Evolutionary conservation across 2,797 vertebrate genomes (phyloP), one percentile per base, ranked within the genome.

Genomic region (Sebastes alutus): DNA sequence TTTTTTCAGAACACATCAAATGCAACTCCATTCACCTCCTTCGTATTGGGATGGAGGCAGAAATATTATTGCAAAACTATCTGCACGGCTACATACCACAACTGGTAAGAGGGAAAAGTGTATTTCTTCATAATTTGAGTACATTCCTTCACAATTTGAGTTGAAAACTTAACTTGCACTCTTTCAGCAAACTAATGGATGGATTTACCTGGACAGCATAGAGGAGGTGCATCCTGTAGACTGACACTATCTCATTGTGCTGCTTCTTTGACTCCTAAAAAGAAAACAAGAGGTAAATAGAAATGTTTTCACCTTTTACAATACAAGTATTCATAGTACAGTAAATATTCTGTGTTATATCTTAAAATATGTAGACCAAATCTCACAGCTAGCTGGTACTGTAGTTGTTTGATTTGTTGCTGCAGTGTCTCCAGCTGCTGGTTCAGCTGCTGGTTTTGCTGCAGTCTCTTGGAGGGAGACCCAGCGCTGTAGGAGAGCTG

Each of bases 201-300:
- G 29, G 18, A 25, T 58, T 29, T 96, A 99, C 98, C 97, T 99
- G 98, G 72, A 99, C 99, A 66, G 99, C 99, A 22, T 99, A 99
- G 27, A 99, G 97, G 86, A 99, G 97, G 68, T 99, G 99, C 97
- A 98, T 99, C 92, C 99, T 97, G 94, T 99, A 99, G 86, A 99
- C 98, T 0, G 99, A 99, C 71, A 99, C 94, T 1, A 97, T 97
- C 91, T 99, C 98, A 81, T 98, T 95, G 84, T 99, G 99, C 59
- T 98, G 97, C 80, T 99, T 99, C 95, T 99, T 98, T 56, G 97
- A 96, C 89, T 99, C 98, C 98, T 99, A 56, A 10, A 88, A 46
- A 90, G 69, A 64, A 23, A 83, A 60, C 2, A 55, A 1, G 14
- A 68, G 55, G 7, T 74, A 54, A 75, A 56, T 55, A 58, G 0